Percentiles rank a stretch among this genome's conserved stretches.
Evolutionary conservation across 2,888 invertebrate species (phyloP).

Genomic region (Drosophila tripunctata): DNA sequence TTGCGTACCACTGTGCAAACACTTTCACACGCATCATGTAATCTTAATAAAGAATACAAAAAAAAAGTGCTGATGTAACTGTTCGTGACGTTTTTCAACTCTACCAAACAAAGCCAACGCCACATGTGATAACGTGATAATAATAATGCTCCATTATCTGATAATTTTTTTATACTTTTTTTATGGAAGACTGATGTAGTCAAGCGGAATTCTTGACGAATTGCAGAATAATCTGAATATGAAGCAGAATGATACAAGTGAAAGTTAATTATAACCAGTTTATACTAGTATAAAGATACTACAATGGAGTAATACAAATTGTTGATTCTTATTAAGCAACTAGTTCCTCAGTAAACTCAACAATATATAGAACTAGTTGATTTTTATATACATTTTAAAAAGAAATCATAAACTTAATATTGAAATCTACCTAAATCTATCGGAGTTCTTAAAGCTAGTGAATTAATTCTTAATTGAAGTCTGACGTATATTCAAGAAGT

Average conservation of each 20-base stretch:
- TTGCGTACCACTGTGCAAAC: slow-evolving; percentile 46
- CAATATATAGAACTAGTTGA: no score
- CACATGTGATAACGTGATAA: slow-evolving; percentile 54
- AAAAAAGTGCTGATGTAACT: slow-evolving; percentile 49
- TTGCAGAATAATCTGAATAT: slow-evolving; percentile 22
- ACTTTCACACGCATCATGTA: slow-evolving; percentile 47
- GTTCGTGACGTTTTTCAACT: slow-evolving; percentile 49
- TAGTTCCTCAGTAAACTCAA: not conserved
- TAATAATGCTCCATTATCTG: slow-evolving; percentile 45
- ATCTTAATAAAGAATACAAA: slow-evolving; percentile 10
- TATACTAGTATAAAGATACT: slow-evolving; percentile 1
- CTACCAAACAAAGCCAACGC: slow-evolving; percentile 11
- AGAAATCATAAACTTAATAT: no score
- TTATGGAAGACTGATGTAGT: slow-evolving; percentile 6
- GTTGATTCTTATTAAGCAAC: slow-evolving; percentile 31
- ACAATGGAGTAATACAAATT: not conserved
- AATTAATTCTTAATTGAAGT: not conserved
- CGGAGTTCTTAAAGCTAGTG: no score
- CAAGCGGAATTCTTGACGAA: slow-evolving; percentile 31
- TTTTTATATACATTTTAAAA: no score
- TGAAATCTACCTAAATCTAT: no score
- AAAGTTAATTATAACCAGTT: slow-evolving; percentile 34
- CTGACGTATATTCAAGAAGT: no score
- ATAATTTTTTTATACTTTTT: slow-evolving; percentile 26
- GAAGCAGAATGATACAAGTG: slow-evolving; percentile 31